Conservation (phyloP, 1,140 invertebrate species). For the Rhizoglyphus robini region DNA sequence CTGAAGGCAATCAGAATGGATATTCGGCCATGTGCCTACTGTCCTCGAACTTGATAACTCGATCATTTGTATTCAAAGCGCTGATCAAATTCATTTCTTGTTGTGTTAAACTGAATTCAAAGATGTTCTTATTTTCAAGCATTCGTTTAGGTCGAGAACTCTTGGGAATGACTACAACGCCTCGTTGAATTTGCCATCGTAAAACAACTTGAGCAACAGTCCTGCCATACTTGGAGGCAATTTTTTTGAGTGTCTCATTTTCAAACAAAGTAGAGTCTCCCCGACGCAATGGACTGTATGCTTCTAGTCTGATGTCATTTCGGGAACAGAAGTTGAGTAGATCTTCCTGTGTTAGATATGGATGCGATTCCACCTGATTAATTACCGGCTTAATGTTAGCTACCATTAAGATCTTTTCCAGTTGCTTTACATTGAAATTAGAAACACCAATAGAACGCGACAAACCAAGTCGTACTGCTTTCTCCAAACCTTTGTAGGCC, state of each 20-base stretch:
- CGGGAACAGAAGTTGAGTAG: constrained; percentile 30
- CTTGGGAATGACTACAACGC: constrained; percentile 59
- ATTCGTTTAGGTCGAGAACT: constrained; percentile 51
- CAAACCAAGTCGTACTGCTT: constrained; percentile 43
- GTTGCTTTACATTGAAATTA: constrained; percentile 72
- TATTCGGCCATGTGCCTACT: neutral
- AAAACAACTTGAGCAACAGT: constrained; percentile 46
- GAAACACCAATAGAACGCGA: constrained; percentile 65
- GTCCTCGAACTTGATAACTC: constrained; percentile 9
- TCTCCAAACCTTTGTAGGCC: constrained; percentile 23
- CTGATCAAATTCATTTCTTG: constrained; percentile 47
- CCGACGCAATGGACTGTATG: constrained; percentile 37
- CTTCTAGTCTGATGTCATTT: constrained; percentile 31
- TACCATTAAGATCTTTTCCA: constrained; percentile 44
- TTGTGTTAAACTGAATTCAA: constrained; percentile 51
- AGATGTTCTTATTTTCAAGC: constrained; percentile 51
- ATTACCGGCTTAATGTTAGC: constrained; percentile 21
- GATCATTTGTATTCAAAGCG: constrained; percentile 24
- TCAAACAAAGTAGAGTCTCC: constrained; percentile 34
- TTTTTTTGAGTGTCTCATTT: constrained; percentile 45
- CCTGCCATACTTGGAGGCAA: constrained; percentile 53
- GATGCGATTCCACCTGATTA: constrained; percentile 28
- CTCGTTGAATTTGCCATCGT: constrained; percentile 50
- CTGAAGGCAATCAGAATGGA: no score
- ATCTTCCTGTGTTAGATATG: constrained; percentile 29